Evolutionary conservation across 2,797 vertebrate genomes (phyloP).

Genomic region (Brotula barbata): DNA sequence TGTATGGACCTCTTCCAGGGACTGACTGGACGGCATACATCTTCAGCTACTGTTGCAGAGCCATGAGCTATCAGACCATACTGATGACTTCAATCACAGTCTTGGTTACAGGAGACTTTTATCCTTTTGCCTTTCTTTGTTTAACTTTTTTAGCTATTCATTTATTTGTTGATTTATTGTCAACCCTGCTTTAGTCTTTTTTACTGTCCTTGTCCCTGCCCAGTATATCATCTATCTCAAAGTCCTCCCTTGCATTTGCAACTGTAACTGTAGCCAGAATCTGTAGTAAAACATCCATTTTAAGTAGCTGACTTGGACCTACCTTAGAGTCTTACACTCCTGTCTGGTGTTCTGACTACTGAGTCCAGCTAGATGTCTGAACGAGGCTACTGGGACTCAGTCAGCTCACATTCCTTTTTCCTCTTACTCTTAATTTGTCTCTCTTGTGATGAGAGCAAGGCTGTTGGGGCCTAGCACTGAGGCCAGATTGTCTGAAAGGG

Average conservation of each 20-base stretch:
- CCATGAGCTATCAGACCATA: constrained; percentile 25
- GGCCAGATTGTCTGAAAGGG: constrained; percentile 53
- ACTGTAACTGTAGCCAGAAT: constrained; percentile 15
- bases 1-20: constrained; percentile 44
- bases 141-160: background rate
- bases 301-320: constrained; percentile 42
- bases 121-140: background rate
- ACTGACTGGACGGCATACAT: constrained; percentile 14
- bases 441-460: constrained; percentile 43
- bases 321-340: constrained; percentile 14
- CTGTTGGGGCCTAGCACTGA: constrained; percentile 24
- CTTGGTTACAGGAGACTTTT: constrained; percentile 33
- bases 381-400: constrained; percentile 45
- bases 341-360: constrained; percentile 24
- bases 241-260: constrained; percentile 14
- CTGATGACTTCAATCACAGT: constrained; percentile 36
- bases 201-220: background rate
- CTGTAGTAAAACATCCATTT: constrained; percentile 41
- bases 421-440: constrained; percentile 41
- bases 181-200: no score
- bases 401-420: constrained; percentile 24
- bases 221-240: constrained; percentile 23
- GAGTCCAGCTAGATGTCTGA: constrained; percentile 32
- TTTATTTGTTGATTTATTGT: background rate
- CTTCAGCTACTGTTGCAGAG: constrained; percentile 25